Evolutionary conservation across 1,140 invertebrate genomes (phyloP).

Genomic region (Trachelipus rathkii): DNA sequence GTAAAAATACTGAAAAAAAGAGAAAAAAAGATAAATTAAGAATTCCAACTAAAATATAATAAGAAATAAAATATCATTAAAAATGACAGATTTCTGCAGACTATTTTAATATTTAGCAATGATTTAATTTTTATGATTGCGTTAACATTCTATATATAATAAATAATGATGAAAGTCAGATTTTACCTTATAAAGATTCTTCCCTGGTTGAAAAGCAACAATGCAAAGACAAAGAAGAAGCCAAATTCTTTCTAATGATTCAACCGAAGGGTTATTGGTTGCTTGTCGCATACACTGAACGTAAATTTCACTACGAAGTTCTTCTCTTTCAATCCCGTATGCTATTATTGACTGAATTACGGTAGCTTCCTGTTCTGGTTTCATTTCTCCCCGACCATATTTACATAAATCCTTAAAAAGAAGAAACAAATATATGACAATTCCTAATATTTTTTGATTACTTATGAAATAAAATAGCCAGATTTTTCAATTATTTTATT

Average conservation of each 20-base stretch:
- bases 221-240: constrained; percentile 79
- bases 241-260: constrained; percentile 79
- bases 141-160: too few relatives aligned
- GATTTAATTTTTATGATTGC: too few relatives aligned
- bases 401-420: constrained; percentile 75
- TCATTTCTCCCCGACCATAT: constrained; percentile 78
- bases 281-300: constrained; percentile 80
- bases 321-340: constrained; percentile 80
- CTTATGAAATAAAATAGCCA: too few relatives aligned
- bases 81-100: too few relatives aligned
- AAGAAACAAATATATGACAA: not conserved
- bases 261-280: constrained; percentile 76
- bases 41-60: too few relatives aligned
- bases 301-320: constrained; percentile 81
- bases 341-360: constrained; percentile 80
- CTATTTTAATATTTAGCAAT: too few relatives aligned
- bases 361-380: constrained; percentile 71
- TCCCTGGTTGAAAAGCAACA: constrained; percentile 87
- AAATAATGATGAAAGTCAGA: not conserved
- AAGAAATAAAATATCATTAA: too few relatives aligned
- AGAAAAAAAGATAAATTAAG: constrained; percentile 33
- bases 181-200: constrained; percentile 70
- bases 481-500: too few relatives aligned
- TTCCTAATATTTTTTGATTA: too few relatives aligned
- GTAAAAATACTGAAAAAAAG: constrained; percentile 66